phyloP scores from a whole-genome alignment of 2,888 invertebrate species.

The Rhogogaster chlorosoma region DNA sequence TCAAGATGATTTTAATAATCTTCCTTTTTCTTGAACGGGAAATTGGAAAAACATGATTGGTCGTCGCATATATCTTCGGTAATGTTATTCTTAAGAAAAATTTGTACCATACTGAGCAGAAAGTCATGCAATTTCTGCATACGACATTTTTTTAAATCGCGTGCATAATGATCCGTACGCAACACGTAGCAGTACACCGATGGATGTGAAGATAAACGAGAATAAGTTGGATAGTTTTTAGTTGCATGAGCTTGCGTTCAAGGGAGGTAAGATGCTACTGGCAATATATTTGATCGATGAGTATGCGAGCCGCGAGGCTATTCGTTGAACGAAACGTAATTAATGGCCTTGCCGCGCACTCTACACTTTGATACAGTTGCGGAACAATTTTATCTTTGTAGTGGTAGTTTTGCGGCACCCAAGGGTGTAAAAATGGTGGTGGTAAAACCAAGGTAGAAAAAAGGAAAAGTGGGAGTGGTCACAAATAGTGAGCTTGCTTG shows the following conservation, averaged over 20 bases:
- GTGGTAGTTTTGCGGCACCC: slow-evolving; percentile 13
- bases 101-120: neutral
- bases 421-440: neutral
- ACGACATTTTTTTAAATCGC: too few species aligned
- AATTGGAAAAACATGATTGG: neutral
- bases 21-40: too few species aligned
- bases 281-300: slow-evolving; percentile 28
- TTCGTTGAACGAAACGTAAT: slow-evolving; percentile 9
- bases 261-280: neutral
- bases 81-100: neutral
- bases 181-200: neutral
- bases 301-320: neutral
- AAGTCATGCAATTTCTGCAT: neutral
- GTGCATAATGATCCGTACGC: neutral
- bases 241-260: neutral
- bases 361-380: neutral
- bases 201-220: neutral
- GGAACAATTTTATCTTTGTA: slow-evolving; percentile 3
- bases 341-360: neutral
- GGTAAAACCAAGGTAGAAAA: neutral
- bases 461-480: neutral
- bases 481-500: neutral
- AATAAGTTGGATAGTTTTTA: neutral
- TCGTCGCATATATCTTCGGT: neutral
- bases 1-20: too few species aligned